Conservation (phyloP, 2,888 invertebrate species). For the Latheticus oryzae region DNA sequence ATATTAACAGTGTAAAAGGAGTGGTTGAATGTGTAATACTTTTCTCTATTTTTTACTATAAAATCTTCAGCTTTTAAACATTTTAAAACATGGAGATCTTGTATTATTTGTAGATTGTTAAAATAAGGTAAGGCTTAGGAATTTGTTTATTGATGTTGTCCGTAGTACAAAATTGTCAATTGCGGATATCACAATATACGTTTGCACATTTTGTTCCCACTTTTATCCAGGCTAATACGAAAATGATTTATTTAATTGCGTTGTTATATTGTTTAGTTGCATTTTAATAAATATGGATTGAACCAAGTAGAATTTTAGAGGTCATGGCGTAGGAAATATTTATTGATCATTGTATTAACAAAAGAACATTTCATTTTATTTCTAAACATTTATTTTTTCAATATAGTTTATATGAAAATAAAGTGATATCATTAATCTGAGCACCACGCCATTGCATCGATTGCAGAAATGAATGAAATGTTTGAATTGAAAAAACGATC, state of each 20-base stretch:
- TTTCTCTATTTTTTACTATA: slow-evolving; percentile 38
- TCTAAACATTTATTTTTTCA: slow-evolving; percentile 17
- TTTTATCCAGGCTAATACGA: slow-evolving; percentile 27
- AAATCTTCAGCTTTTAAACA: slow-evolving; percentile 38
- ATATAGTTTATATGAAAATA: slow-evolving; percentile 17
- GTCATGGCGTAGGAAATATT: slow-evolving; percentile 9
- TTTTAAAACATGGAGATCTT: slow-evolving; percentile 40
- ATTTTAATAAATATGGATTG: slow-evolving; percentile 19
- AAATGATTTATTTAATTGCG: slow-evolving; percentile 18
- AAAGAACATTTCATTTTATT: slow-evolving; percentile 20
- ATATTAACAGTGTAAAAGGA: slow-evolving; percentile 37
- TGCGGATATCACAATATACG: slow-evolving; percentile 42
- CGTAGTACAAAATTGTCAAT: slow-evolving; percentile 43
- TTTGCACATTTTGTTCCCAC: slow-evolving; percentile 46
- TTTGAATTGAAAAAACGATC: slow-evolving; percentile 18
- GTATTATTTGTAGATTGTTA: slow-evolving; percentile 47
- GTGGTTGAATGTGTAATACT: slow-evolving; percentile 41
- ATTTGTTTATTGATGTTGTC: slow-evolving; percentile 43
- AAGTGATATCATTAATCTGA: background rate
- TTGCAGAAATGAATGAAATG: slow-evolving; percentile 8
- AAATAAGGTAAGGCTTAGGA: slow-evolving; percentile 41
- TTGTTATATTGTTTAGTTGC: slow-evolving; percentile 29
- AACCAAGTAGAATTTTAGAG: slow-evolving; percentile 20
- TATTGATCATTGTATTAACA: slow-evolving; percentile 21
- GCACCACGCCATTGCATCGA: background rate